Evolutionary conservation across 2,797 vertebrate species (phyloP).

Genomic region (Ctenosaura bakeri): DNA sequence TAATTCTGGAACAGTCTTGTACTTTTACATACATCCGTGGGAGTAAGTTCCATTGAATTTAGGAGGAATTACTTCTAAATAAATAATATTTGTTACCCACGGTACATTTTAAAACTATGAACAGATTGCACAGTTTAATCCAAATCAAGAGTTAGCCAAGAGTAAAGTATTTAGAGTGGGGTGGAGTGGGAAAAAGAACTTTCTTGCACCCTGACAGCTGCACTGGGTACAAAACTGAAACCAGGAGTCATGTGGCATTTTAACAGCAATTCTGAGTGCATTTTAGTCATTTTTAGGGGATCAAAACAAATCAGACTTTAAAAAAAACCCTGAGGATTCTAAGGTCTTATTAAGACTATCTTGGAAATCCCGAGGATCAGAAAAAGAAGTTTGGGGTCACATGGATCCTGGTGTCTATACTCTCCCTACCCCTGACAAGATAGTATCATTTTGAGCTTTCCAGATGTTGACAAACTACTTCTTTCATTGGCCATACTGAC

Average conservation of each 20-base stretch:
- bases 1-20: slow-evolving; percentile 1
- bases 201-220: too few species aligned
- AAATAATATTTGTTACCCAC: not conserved
- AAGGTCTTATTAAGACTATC: too few species aligned
- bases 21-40: not conserved
- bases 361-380: too few species aligned
- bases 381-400: too few species aligned
- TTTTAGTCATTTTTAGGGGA: too few species aligned
- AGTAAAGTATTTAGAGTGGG: not conserved
- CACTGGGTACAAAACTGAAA: too few species aligned
- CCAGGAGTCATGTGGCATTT: too few species aligned
- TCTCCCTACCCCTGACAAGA: not conserved
- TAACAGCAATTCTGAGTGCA: too few species aligned
- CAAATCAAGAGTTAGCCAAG: not conserved
- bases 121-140: not conserved
- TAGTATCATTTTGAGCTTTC: not conserved
- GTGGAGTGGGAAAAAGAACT: too few species aligned
- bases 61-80: not conserved
- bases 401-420: too few species aligned
- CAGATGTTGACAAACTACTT: not conserved
- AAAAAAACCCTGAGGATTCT: too few species aligned
- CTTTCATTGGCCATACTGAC: not conserved
- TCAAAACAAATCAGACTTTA: too few species aligned
- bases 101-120: slow-evolving; percentile 3
- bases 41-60: not conserved